Evolutionary conservation across 2,113 vertebrate genomes (phyloP).

Genomic region (Dicentrarchus labrax): DNA sequence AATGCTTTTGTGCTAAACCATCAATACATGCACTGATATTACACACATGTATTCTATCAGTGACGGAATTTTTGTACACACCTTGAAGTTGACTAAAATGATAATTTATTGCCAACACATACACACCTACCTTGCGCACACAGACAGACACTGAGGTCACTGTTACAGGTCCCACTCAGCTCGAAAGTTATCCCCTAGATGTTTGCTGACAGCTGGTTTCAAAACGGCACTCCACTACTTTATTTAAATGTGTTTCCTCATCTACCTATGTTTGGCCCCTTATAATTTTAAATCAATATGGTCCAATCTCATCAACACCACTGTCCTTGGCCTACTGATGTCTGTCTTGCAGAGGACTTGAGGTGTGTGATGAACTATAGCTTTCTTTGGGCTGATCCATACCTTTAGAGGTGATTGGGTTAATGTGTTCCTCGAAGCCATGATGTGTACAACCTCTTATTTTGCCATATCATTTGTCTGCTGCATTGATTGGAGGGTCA

Average conservation of each 20-base stretch:
- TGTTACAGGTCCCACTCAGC: constrained; percentile 28
- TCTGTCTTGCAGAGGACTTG: constrained; percentile 45
- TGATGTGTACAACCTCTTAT: constrained; percentile 53
- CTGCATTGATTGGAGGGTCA: constrained; percentile 64
- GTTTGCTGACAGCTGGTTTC: constrained; percentile 53
- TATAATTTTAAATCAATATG: constrained; percentile 81
- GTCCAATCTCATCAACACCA: constrained; percentile 73
- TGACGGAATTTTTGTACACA: constrained; percentile 38
- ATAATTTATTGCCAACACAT: constrained; percentile 38
- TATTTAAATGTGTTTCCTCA: constrained; percentile 68
- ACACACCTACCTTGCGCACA: background rate
- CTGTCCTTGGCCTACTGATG: constrained; percentile 70
- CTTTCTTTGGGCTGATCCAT: constrained; percentile 65
- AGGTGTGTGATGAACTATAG: constrained; percentile 52
- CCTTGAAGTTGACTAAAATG: constrained; percentile 35
- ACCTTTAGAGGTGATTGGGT: constrained; percentile 67
- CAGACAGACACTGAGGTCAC: constrained; percentile 26
- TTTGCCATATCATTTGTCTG: constrained; percentile 61
- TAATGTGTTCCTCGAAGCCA: constrained; percentile 60
- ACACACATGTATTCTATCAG: constrained; percentile 32
- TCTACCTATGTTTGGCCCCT: constrained; percentile 53
- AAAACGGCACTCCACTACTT: constrained; percentile 20
- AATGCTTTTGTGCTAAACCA: constrained; percentile 64
- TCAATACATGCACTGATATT: constrained; percentile 60
- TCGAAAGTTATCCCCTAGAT: constrained; percentile 37